Evolutionary conservation across 2,888 invertebrate genomes (phyloP).

Genomic region (Acleris literana): DNA sequence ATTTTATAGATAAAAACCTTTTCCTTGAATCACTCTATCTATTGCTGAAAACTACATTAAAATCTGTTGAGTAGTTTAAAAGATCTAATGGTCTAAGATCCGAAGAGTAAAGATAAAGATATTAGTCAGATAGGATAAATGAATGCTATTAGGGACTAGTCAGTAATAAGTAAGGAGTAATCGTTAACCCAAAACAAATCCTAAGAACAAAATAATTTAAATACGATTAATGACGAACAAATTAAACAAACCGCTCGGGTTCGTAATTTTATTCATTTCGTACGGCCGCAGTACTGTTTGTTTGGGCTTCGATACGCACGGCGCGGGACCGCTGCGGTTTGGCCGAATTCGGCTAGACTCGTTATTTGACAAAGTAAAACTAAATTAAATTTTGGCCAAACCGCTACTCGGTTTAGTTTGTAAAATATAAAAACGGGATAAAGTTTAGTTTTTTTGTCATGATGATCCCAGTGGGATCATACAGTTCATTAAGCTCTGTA

Average conservation of each 20-base stretch:
- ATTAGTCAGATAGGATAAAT: no score
- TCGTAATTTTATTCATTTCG: conserved; percentile 26
- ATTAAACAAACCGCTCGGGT: conserved; percentile 5
- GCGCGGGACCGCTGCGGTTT: conserved; percentile 15
- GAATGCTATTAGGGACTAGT: no score
- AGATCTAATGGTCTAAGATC: no score
- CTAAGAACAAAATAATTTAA: not conserved
- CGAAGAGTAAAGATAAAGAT: no score
- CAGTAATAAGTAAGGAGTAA: no score
- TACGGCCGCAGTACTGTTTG: conserved; percentile 23
- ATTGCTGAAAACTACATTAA: no score
- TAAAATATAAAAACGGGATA: not conserved
- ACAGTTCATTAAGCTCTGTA: no score
- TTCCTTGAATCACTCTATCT: no score
- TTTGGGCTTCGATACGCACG: conserved; percentile 27
- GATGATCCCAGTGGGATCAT: no score
- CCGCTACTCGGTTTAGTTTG: not conserved
- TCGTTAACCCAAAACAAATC: not conserved
- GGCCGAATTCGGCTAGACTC: not conserved
- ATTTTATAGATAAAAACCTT: no score
- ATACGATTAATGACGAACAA: conserved; percentile 13
- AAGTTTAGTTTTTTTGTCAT: no score
- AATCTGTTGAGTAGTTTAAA: no score
- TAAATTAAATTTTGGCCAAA: not conserved
- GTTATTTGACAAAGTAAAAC: not conserved